A percentile compares a stretch with the other conserved stretches of the same genome.
phyloP scores from a whole-genome alignment of 2,797 vertebrate genomes.

The Onychomys torridus region DNA sequence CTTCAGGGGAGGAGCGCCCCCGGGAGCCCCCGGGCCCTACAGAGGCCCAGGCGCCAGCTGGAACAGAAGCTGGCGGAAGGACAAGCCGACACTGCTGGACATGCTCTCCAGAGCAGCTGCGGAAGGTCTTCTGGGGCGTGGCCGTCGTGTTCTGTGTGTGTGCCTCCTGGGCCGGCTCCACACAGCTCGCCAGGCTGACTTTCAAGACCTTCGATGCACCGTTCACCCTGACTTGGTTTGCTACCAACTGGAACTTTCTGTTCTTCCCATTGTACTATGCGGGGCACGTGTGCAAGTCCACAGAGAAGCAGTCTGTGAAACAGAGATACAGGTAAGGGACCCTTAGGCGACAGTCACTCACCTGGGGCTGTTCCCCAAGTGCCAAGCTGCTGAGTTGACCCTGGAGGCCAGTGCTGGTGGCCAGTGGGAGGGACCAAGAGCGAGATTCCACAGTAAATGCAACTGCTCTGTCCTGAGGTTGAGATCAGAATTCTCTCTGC shows the following conservation, averaged over 20 bases:
- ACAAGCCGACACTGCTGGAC: slow-evolving; percentile 89
- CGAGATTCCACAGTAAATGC: neutral
- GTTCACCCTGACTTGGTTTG: slow-evolving; percentile 98
- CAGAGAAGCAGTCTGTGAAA: slow-evolving; percentile 94
- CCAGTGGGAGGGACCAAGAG: neutral
- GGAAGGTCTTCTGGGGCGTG: slow-evolving; percentile 94
- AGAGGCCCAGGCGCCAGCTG: slow-evolving; percentile 89
- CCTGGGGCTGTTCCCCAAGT: neutral
- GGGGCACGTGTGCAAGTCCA: slow-evolving; percentile 94
- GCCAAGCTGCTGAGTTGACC: neutral
- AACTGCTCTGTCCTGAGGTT: neutral
- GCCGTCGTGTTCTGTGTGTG: slow-evolving; percentile 95
- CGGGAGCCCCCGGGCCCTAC: slow-evolving; percentile 92
- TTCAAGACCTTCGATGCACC: slow-evolving; percentile 94
- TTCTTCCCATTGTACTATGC: slow-evolving; percentile 97
- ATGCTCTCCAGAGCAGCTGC: slow-evolving; percentile 90
- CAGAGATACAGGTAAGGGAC: slow-evolving; percentile 95
- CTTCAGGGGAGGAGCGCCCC: slow-evolving; percentile 92
- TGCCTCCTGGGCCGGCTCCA: slow-evolving; percentile 95
- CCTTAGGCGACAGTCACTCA: rapidly evolving
- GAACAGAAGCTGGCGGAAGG: slow-evolving; percentile 88
- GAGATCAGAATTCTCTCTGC: neutral
- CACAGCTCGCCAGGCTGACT: slow-evolving; percentile 96
- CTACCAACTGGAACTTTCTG: slow-evolving; percentile 97
- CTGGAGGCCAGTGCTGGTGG: neutral